phyloP scores from a whole-genome alignment of 2,797 vertebrate genomes.

The Fundulus diaphanus region DNA sequence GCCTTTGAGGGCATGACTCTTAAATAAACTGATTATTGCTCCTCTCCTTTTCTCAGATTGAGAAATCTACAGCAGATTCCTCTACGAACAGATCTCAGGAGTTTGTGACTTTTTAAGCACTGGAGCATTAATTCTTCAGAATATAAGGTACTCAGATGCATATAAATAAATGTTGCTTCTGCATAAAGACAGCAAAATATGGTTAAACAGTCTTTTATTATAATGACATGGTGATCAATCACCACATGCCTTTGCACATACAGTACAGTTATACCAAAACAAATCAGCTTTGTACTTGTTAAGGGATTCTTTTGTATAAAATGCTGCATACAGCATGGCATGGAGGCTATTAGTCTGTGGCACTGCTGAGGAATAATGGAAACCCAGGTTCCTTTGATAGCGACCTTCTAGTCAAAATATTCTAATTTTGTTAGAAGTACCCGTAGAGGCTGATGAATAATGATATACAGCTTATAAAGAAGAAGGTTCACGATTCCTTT shows the following conservation, averaged over 20 bases:
- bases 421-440: too few species aligned
- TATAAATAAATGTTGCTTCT: neutral
- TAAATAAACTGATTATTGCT: slow-evolving; percentile 32
- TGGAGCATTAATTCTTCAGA: slow-evolving; percentile 25
- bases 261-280: too few species aligned
- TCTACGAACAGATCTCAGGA: slow-evolving; percentile 12
- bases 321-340: too few species aligned
- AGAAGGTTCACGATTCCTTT: neutral
- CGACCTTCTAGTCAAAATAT: too few species aligned
- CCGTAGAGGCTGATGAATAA: neutral
- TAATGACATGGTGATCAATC: slow-evolving; percentile 24
- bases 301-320: too few species aligned
- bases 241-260: slow-evolving; percentile 1
- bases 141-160: slow-evolving; percentile 25
- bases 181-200: slow-evolving; percentile 18
- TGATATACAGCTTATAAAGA: neutral
- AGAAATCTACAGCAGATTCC: neutral
- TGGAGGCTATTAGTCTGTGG: too few species aligned
- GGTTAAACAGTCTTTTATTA: slow-evolving; percentile 28
- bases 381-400: too few species aligned
- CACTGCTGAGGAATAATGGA: too few species aligned
- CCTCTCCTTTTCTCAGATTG: neutral
- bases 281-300: too few species aligned
- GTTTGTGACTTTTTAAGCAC: slow-evolving; percentile 45
- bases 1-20: slow-evolving; percentile 23